A percentile compares a stretch with the other conserved stretches of the same genome.
Evolutionary conservation across 2,797 vertebrate species (phyloP).

Genomic region (Hybognathus amarus): DNA sequence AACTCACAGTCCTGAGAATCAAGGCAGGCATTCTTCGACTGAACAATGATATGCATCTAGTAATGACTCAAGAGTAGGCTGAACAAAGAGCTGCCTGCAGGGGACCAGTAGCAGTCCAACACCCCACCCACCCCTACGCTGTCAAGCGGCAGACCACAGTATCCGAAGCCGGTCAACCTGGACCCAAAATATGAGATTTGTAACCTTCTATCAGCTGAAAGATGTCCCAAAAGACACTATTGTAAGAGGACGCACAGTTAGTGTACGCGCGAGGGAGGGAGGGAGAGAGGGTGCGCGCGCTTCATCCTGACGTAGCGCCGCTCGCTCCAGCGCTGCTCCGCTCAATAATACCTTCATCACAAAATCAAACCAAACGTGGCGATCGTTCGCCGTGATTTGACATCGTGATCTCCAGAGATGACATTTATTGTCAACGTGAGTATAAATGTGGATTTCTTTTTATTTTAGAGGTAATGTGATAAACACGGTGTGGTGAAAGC

Average conservation of each 20-base stretch:
- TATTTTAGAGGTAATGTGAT: not conserved
- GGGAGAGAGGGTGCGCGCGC: slow-evolving; percentile 3
- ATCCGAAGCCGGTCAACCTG: not conserved
- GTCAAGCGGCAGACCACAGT: not conserved
- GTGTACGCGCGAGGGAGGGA: not conserved
- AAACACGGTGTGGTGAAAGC: slow-evolving; percentile 5
- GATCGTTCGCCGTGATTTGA: slow-evolving; percentile 5
- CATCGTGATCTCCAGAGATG: slow-evolving; percentile 2
- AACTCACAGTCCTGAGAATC: not conserved
- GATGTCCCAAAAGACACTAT: not conserved
- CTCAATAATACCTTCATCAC: not conserved
- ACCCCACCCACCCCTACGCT: not conserved
- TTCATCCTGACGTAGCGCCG: slow-evolving; percentile 42
- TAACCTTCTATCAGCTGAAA: not conserved
- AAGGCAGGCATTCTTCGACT: not conserved
- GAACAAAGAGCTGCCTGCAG: slow-evolving; percentile 39
- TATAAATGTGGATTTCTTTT: not conserved
- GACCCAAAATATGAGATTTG: slow-evolving; percentile 13
- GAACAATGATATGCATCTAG: slow-evolving; percentile 32
- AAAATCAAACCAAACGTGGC: slow-evolving; percentile 16
- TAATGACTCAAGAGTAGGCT: not conserved
- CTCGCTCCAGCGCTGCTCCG: slow-evolving; percentile 1
- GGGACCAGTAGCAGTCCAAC: not conserved
- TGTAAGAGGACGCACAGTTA: not conserved
- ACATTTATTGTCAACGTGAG: slow-evolving; percentile 18